Conservation (phyloP, 2,888 invertebrate genomes). For the Sinodicranocentrus sp. region DNA sequence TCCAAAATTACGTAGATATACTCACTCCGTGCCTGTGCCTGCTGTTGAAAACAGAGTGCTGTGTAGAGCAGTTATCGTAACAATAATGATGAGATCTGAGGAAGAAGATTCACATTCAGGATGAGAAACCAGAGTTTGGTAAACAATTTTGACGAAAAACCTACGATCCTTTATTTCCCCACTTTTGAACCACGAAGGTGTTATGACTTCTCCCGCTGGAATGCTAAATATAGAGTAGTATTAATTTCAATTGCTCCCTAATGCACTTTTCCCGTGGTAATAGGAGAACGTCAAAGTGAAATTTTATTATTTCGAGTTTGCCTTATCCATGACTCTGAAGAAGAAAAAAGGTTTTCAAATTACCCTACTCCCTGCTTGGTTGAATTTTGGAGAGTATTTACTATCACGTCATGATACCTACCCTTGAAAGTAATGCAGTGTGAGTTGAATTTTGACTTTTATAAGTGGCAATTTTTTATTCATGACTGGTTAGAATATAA, state of each 20-base stretch:
- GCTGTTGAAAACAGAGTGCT: neutral
- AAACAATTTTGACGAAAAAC: too few species aligned
- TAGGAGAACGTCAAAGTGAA: slow-evolving; percentile 12
- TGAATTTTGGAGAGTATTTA: too few species aligned
- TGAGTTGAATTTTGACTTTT: too few species aligned
- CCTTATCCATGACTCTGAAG: too few species aligned
- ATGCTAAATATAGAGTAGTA: slow-evolving; percentile 21
- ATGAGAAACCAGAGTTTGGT: slow-evolving; percentile 8
- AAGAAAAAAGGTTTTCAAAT: too few species aligned
- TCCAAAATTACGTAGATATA: neutral
- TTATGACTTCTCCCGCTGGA: slow-evolving; percentile 40
- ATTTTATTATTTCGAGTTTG: slow-evolving; percentile 5
- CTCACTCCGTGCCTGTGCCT: too few species aligned
- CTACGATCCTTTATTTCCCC: neutral
- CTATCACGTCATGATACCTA: too few species aligned
- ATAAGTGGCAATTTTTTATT: too few species aligned
- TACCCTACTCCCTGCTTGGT: too few species aligned
- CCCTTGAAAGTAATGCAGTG: too few species aligned
- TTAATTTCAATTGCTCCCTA: slow-evolving; percentile 45
- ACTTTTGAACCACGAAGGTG: slow-evolving; percentile 1
- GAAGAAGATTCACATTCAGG: neutral
- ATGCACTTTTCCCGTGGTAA: neutral
- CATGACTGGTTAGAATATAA: too few species aligned
- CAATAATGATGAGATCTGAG: neutral
- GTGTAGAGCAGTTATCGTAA: slow-evolving; percentile 6